Evolutionary conservation across 1,140 invertebrate species (phyloP), one percentile per base, ranked within the genome.

Genomic region (Adoxophyes honmai): DNA sequence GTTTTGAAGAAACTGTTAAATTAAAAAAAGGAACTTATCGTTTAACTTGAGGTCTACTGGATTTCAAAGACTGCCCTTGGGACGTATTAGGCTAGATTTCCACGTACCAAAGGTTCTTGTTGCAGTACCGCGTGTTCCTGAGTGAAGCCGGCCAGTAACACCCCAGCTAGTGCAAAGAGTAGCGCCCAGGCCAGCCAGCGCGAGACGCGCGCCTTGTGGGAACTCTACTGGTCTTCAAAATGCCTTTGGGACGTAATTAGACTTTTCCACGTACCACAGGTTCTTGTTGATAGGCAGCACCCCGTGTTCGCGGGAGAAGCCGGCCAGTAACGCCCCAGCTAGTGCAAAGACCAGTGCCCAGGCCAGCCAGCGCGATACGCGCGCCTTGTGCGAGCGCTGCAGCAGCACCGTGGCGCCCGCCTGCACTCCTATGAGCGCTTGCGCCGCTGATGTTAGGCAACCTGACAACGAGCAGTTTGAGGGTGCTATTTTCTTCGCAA

Each of bases 221-320:
- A 94, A 9, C 93, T 92, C 59, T 87, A 78, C 51, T n/a, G n/a
- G n/a, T n/a, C n/a, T n/a, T n/a, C n/a, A n/a, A n/a, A n/a, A n/a
- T n/a, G n/a, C n/a, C n/a, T n/a, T n/a, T n/a, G n/a, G n/a, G n/a
- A n/a, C n/a, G n/a, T n/a, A n/a, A n/a, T n/a, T n/a, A n/a, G n/a
- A n/a, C n/a, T n/a, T n/a, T n/a, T n/a, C n/a, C n/a, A n/a, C 65
- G 42, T 52, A 94, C 97, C 97, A 98, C 13, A 99, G 86, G 86
- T 97, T 97, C 89, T 98, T 99, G 78, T 98, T 98, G 1, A 98
- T 90, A 0, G 97, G 97, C 64, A 98, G 94, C 1, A 93, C 88
- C 6, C 96, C 97, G 44, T 92, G 92, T 65, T 97, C 93, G 71
- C 93, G 90, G 0, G 93, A 93, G 75, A 94, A 96, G 16, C 92